Conservation (phyloP, 2,797 vertebrate genomes). For the Typhlichthys eigenmanni region DNA sequence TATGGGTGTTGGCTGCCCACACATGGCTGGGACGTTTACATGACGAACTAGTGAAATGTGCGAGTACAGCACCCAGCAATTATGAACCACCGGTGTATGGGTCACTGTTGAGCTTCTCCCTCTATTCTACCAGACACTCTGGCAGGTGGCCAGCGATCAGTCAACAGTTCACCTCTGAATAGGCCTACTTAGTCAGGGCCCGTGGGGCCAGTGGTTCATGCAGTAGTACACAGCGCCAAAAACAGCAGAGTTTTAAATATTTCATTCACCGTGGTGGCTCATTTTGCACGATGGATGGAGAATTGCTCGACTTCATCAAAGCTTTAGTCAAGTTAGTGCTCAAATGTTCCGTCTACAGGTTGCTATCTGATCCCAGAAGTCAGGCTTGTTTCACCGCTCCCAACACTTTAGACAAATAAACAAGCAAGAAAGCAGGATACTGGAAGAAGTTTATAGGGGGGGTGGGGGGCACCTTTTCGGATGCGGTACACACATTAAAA, state of each 20-base stretch:
- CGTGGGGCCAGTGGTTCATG: conserved; percentile 19
- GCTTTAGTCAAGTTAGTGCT: conserved; percentile 5
- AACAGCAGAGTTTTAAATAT: conserved; percentile 46
- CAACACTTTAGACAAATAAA: conserved; percentile 20
- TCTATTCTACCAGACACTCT: conserved; percentile 19
- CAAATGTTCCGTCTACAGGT: conserved; percentile 11
- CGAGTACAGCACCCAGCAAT: conserved; percentile 11
- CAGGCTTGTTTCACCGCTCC: conserved; percentile 14
- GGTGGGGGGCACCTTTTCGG: not conserved
- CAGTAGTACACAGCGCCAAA: conserved; percentile 24
- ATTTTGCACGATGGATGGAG: conserved; percentile 2
- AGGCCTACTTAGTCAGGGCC: conserved; percentile 19
- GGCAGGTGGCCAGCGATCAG: conserved; percentile 40
- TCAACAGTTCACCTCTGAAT: conserved; percentile 42
- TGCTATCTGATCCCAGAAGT: conserved; percentile 32
- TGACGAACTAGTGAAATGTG: conserved; percentile 24
- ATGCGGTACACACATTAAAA: not conserved
- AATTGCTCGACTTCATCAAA: not conserved
- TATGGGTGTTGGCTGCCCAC: conserved; percentile 12
- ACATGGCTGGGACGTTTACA: not conserved
- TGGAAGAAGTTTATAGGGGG: not conserved
- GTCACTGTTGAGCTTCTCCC: conserved; percentile 25
- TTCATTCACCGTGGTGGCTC: conserved; percentile 5
- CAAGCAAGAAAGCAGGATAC: not conserved
- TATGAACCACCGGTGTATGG: conserved; percentile 28